Conservation (phyloP, 2,797 vertebrate species). For the Coccyzus lansbergi region DNA sequence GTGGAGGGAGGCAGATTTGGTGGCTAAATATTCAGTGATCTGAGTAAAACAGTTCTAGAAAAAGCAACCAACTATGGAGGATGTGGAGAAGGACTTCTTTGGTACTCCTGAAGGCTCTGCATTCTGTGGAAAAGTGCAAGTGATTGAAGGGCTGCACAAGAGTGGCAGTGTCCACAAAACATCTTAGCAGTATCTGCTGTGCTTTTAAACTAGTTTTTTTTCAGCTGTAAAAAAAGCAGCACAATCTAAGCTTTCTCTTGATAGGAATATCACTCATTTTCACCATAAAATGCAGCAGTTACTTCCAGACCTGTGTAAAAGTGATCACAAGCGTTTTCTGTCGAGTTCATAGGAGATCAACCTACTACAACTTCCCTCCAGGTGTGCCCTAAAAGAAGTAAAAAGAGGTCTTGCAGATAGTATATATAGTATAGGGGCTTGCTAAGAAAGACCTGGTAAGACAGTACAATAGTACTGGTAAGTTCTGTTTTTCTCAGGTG, state of each 20-base stretch:
- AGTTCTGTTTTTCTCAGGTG: neutral
- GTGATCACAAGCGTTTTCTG: neutral
- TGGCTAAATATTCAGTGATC: neutral
- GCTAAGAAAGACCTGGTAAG: neutral
- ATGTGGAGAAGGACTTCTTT: neutral
- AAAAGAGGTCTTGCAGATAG: neutral
- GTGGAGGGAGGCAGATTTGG: neutral
- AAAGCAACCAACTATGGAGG: neutral
- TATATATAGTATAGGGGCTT: neutral
- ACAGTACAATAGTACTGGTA: neutral
- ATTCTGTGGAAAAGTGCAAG: neutral
- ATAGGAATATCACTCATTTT: neutral
- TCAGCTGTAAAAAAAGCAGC: neutral
- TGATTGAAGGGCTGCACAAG: neutral
- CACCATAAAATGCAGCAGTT: neutral
- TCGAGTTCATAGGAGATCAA: neutral
- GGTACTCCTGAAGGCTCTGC: neutral
- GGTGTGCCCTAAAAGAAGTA: neutral
- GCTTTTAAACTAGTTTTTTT: neutral
- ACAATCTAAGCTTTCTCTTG: neutral
- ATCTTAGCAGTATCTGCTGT: neutral
- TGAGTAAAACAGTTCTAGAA: neutral
- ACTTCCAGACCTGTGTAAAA: neutral
- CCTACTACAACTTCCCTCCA: neutral
- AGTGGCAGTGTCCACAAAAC: neutral